Evolutionary conservation across 2,113 vertebrate genomes (phyloP).

Genomic region (Cacatua alba): DNA sequence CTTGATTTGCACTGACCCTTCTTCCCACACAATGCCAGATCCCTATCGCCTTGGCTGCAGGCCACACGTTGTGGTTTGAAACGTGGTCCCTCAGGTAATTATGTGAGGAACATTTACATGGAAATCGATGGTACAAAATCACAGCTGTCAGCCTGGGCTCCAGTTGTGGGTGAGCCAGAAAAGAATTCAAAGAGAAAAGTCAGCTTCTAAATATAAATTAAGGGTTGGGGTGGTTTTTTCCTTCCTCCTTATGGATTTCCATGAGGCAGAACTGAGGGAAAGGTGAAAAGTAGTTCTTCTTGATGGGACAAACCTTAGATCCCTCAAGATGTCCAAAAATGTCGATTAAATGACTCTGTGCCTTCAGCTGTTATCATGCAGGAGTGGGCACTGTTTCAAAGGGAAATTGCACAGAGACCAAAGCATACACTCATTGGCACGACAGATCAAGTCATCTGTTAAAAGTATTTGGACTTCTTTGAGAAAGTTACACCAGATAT

Average conservation of each 20-base stretch:
- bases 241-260: neutral
- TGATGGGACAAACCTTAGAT: slow-evolving; percentile 13
- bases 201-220: slow-evolving; percentile 56
- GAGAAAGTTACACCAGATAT: slow-evolving; percentile 25
- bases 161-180: neutral
- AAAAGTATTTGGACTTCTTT: slow-evolving; percentile 31
- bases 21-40: slow-evolving; percentile 43
- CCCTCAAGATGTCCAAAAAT: slow-evolving; percentile 3
- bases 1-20: slow-evolving; percentile 53
- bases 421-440: slow-evolving; percentile 14
- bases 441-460: slow-evolving; percentile 37
- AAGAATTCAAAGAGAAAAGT: slow-evolving; percentile 26
- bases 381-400: slow-evolving; percentile 52
- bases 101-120: slow-evolving; percentile 12
- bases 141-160: slow-evolving; percentile 48
- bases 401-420: slow-evolving; percentile 40
- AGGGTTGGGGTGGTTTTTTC: neutral
- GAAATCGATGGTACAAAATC: slow-evolving; percentile 51
- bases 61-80: neutral
- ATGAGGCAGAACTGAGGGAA: slow-evolving; percentile 25
- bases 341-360: neutral
- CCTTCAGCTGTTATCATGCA: slow-evolving; percentile 43
- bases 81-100: slow-evolving; percentile 46
- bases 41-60: neutral
- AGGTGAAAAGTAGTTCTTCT: slow-evolving; percentile 19